Base-by-base conservation (phyloP, 2,113 vertebrate genomes). In the Heterotilapia buettikoferi region DNA sequence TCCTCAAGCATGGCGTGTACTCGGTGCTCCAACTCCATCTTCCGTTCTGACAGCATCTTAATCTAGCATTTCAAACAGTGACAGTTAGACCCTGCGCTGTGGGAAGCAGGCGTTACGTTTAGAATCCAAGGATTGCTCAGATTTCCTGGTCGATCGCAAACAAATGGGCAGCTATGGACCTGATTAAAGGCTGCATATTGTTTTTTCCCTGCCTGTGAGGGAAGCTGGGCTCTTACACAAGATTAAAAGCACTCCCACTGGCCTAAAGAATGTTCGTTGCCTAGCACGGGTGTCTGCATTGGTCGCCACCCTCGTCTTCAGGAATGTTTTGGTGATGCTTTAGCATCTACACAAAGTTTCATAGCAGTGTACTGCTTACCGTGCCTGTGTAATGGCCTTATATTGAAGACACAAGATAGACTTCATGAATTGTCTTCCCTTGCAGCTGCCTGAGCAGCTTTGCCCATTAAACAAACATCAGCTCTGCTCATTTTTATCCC, bases 41-140 rank as follows among this genome's bases (percentile, higher is more conserved):
- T 99, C 89, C 97, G 97, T 92, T 99, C 98, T 0, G 98, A 98
- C 93, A 99, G 97, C 98, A 98, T 98, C 95, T 98, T 98, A 96
- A 99, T 99, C 99, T 99, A 95, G 26, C 53, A 45, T 5, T 1
- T 6, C 68, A 86, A 87, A 92, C 43, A 56, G 9, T 40, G 38
- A 21, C 8, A 7, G 83, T 93, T 26, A 93, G 61, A 80, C 6
- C 19, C 21, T 5, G 16, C 10, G 7, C 56, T 24, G 36, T 8
- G 10, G 50, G 31, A 87, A 53, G 80, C 1, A 19, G 19, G 45
- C 19, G 31, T 80, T 61, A 16, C 40, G n/a, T 29, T 40, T 24
- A 79, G 31, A 56, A 87, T 47, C 21, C n/a, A 63, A 52, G 24
- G 10, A 38, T 9, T 43, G 78, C 53, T 88, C 29, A 10, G 63